Evolutionary conservation across 2,797 vertebrate genomes (phyloP).

Genomic region (Melanitta fusca): DNA sequence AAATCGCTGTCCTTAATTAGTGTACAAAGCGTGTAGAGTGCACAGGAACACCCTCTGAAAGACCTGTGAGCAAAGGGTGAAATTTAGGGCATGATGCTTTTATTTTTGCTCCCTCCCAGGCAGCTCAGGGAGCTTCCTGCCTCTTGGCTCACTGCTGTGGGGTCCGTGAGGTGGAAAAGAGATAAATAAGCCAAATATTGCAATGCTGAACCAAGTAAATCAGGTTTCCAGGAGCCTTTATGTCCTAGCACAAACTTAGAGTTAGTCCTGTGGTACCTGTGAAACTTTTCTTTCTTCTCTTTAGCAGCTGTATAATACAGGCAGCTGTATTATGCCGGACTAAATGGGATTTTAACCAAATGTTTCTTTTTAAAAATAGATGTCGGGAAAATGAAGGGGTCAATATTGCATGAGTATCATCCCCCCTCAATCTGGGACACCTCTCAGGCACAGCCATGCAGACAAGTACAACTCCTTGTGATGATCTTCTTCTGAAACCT

Average conservation of each 20-base stretch:
- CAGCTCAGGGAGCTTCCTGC: not conserved
- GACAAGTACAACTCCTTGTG: not conserved
- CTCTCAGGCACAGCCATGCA: not conserved
- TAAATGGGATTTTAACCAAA: not conserved
- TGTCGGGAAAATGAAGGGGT: not conserved
- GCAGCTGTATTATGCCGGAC: not conserved
- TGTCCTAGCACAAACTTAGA: not conserved
- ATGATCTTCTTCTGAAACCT: not conserved
- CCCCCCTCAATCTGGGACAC: not conserved
- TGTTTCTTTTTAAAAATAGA: not conserved
- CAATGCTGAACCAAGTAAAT: rapidly evolving
- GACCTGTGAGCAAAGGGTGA: not conserved
- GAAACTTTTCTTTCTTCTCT: not conserved
- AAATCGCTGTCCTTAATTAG: constrained; percentile 4
- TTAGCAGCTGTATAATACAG: not conserved
- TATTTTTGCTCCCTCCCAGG: rapidly evolving
- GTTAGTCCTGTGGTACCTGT: rapidly evolving
- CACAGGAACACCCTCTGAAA: not conserved
- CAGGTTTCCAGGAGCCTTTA: not conserved
- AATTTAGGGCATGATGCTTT: rapidly evolving
- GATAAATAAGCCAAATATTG: not conserved
- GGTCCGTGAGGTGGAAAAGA: not conserved
- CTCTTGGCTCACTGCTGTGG: not conserved
- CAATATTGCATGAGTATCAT: not conserved
- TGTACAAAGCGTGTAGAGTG: not conserved